phyloP scores from a whole-genome alignment of 2,113 vertebrate species.

The Halcyon senegalensis region DNA sequence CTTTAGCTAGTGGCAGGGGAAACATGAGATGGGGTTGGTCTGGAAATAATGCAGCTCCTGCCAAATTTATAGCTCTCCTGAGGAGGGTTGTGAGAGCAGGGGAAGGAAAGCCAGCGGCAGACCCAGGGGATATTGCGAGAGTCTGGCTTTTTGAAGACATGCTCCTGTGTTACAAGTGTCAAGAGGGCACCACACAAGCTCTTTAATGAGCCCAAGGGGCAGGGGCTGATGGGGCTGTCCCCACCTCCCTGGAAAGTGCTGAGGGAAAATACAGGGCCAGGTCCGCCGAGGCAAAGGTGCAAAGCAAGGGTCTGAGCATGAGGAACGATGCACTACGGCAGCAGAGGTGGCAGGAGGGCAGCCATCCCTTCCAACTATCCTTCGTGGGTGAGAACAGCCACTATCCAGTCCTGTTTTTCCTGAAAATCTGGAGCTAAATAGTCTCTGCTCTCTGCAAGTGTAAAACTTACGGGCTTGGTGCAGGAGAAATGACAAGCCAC shows the following conservation, averaged over 20 bases:
- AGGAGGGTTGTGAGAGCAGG: background rate
- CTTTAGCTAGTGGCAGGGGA: conserved; percentile 1
- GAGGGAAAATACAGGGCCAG: background rate
- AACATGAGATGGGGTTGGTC: background rate
- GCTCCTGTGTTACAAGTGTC: conserved; percentile 47
- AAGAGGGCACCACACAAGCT: background rate
- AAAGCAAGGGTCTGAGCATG: accelerated
- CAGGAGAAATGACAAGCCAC: background rate
- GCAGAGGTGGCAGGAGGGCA: background rate
- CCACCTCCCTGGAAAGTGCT: accelerated
- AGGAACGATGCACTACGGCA: accelerated
- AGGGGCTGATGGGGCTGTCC: background rate
- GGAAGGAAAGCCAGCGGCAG: background rate
- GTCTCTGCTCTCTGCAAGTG: accelerated
- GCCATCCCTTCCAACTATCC: background rate
- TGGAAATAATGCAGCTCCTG: conserved; percentile 51
- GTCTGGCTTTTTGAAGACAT: conserved; percentile 40
- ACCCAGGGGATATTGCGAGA: background rate
- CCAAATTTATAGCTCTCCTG: conserved; percentile 15
- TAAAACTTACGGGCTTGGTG: background rate
- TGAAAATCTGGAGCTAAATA: background rate
- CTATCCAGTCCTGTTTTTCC: background rate
- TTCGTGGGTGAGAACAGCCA: accelerated
- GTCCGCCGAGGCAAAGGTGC: accelerated
- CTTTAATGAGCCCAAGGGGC: background rate